Conservation (phyloP, 2,113 vertebrate species). For the Irena cyanogastra region DNA sequence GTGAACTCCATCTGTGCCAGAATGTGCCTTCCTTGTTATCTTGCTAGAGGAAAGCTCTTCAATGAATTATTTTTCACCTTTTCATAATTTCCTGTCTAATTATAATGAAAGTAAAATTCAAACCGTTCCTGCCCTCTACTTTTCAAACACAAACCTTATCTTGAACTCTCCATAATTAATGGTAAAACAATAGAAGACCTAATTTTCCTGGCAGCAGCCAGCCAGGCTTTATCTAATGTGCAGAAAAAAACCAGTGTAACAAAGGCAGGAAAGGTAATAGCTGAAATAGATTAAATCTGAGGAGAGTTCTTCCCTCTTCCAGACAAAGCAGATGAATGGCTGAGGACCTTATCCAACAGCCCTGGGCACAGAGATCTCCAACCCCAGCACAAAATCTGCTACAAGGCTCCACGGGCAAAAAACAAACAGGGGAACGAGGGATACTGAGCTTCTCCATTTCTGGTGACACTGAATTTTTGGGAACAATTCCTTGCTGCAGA, state of each 20-base stretch:
- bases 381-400: background rate
- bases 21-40: background rate
- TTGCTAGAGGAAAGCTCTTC: background rate
- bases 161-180: constrained; percentile 45
- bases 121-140: background rate
- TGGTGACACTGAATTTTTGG: background rate
- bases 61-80: constrained; percentile 25
- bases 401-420: accelerated
- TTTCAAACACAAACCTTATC: constrained; percentile 24
- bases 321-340: background rate
- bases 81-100: constrained; percentile 43
- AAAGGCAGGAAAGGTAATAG: background rate
- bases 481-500: background rate
- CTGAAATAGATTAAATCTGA: background rate
- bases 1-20: background rate
- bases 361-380: background rate
- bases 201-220: constrained; percentile 31
- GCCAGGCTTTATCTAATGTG: background rate
- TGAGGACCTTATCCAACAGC: background rate
- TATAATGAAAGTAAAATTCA: constrained; percentile 22
- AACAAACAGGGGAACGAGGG: background rate
- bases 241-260: background rate
- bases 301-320: background rate
- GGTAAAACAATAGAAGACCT: constrained; percentile 51
- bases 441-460: background rate